These are phyloP conservation scores for Carapus acus DNA, from an alignment of 2,797 vertebrate species.

Conservation along the genomic window DNA sequence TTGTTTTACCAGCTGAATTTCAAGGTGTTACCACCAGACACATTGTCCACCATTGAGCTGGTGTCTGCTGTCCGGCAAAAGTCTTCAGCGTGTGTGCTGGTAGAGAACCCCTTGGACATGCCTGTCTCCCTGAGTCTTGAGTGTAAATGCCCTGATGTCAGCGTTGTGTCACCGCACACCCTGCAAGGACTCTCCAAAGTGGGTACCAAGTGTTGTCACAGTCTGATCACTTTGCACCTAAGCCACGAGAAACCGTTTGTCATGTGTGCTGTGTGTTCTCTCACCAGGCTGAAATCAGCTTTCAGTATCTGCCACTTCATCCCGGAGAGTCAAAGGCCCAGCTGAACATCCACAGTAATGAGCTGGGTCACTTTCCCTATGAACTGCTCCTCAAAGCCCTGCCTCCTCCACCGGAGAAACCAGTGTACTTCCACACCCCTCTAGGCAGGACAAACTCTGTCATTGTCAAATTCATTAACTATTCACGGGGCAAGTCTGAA, in stretches of 20 bases:
- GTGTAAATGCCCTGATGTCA: constrained; percentile 75
- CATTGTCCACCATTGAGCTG: constrained; percentile 72
- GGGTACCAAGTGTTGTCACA: neutral
- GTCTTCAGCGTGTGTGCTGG: constrained; percentile 56
- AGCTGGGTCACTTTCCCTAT: constrained; percentile 79
- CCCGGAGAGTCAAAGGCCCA: constrained; percentile 64
- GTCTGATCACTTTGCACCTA: neutral
- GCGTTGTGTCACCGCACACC: constrained; percentile 66
- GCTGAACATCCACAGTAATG: constrained; percentile 71
- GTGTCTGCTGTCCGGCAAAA: constrained; percentile 67
- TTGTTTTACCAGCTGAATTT: constrained; percentile 78
- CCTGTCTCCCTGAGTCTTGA: constrained; percentile 66
- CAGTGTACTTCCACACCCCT: constrained; percentile 69
- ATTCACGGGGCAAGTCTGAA: constrained; percentile 71
- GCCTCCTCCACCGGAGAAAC: constrained; percentile 69
- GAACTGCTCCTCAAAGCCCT: constrained; percentile 75
- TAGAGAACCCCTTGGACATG: constrained; percentile 79
- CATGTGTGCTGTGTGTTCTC: neutral
- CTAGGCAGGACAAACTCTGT: constrained; percentile 75
- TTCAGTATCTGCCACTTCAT: constrained; percentile 81
- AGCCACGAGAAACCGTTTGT: neutral
- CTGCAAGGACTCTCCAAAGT: constrained; percentile 80
- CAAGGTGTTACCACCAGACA: constrained; percentile 67
- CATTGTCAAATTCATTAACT: constrained; percentile 76
- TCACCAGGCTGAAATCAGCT: constrained; percentile 69